Base-by-base conservation (phyloP, 2,797 vertebrate species). In the Etheostoma perlongum region DNA sequence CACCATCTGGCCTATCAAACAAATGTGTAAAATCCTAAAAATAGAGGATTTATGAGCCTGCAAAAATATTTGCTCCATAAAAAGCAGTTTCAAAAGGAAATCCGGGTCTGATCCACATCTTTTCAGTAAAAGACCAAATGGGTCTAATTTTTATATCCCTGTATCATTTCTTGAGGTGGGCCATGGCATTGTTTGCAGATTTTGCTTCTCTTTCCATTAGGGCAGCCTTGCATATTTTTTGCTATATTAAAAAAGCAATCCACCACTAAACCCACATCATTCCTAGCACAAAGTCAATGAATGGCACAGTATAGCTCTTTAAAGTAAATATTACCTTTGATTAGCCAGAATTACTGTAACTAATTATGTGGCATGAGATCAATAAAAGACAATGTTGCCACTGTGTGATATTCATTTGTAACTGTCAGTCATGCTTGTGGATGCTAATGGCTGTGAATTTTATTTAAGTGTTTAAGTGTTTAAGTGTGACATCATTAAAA, bases 321-420 rank as follows among this genome's bases (percentile, higher is more conserved):
- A 73, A 67, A n/a, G 55, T 64, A 21, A 18, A 79, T 79, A 82
- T 81, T 64, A 67, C 44, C 36, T 61, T 40, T 40, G 51, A 83
- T 67, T 48, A 68, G 54, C 1, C 51, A 72, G 51, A 78, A 84
- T 78, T 58, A 74, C 23, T 68, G 27, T 16, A 46, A 54, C 9
- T 48, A 63, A 79, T 86, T 67, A 73, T 46, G 58, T 49, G 48
- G 25, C 44, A 75, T 55, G 19, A 63, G 33, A 71, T 73, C 42
- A 81, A 51, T 27, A 16, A 16, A 49, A 23, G 33, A 42, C 9
- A 7, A 53, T 65, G 62, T 78, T 59, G 54, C 27, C 25, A 21
- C 9, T 47, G 40, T 51, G 23, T 52, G 46, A 61, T 15, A 65
- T 40, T 40, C n/a, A 67, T 74, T 51, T 60, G 0, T 6, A 58